Evolutionary conservation across 2,888 invertebrate genomes (phyloP), one percentile per base, ranked within the genome.

Genomic region (Leptinotarsa juncta): DNA sequence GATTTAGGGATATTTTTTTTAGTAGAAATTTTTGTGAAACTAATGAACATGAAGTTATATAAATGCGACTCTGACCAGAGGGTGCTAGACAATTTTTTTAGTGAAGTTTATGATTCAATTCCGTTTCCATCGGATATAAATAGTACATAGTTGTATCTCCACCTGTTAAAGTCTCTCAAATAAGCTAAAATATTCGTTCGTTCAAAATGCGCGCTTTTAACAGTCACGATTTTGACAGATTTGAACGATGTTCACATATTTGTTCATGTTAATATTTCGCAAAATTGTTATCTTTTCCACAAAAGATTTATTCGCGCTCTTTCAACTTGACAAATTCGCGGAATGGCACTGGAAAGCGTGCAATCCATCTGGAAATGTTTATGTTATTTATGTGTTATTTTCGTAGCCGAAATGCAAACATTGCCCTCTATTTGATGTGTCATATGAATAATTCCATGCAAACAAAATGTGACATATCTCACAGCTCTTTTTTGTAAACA

Each of bases 301-400:
- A 62, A 32, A 42, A 15, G n/a, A 32, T 42, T 32, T 42, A 32
- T 62, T 62, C n/a, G 7, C 57, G 20, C 3, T 62, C 16, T 62
- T 42, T 62, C 62, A 42, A 62, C 32, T 62, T 62, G 62, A 62
- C 62, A 62, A 7, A n/a, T 62, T 42, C 32, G 62, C 32, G 62
- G 62, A 26, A 32, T 42, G 16, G 15, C 42, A 62, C n/a, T 32
- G 42, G n/a, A 62, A 26, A 32, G 42, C 18, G 62, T 42, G 42
- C 62, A 62, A 62, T 62, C 62, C 42, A 32, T 62, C 62, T 62
- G 62, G 26, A 62, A 62, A 62, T 42, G 26, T 62, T 32, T 62
- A 42, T 62, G 32, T 32, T 62, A 62, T 62, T 62, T 62, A 62
- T 62, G 62, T 62, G 62, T 32, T 62, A 62, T 62, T 62, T 62